Conservation (phyloP, 2,888 invertebrate species). For the Dione juno region DNA sequence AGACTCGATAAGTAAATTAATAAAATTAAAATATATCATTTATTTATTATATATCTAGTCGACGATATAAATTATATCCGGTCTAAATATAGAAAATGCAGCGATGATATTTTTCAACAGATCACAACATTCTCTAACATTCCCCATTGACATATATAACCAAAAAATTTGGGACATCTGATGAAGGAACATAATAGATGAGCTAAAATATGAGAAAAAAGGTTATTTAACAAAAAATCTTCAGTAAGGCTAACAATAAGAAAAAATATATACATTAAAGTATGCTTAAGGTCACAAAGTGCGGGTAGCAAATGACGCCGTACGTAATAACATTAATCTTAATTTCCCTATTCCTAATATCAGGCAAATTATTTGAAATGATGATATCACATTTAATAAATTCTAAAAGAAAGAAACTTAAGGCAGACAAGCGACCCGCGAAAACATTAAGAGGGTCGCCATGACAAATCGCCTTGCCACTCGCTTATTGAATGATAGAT, state of each 20-base stretch:
- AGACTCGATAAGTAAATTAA: neutral
- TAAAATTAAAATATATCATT: neutral
- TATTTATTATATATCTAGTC: neutral
- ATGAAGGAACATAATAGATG: no score
- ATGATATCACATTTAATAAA: conserved; percentile 29
- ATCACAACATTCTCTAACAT: no score
- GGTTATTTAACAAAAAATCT: no score
- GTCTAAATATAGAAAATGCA: neutral
- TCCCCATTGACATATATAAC: no score
- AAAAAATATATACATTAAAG: no score
- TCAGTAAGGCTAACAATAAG: no score
- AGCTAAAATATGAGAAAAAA: no score
- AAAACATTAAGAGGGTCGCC: conserved; percentile 44
- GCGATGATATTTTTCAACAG: neutral
- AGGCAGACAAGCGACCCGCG: conserved; percentile 41
- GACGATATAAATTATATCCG: neutral
- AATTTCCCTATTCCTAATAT: conserved; percentile 12
- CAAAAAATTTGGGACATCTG: no score
- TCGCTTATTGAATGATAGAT: conserved; percentile 80
- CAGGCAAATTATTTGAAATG: conserved; percentile 24
- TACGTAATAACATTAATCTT: conserved; percentile 10
- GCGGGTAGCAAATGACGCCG: neutral
- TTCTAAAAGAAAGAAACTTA: conserved; percentile 31
- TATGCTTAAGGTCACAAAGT: no score
- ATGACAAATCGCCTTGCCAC: conserved; percentile 71